Base-by-base conservation (phyloP, 2,797 vertebrate species). In the Triplophysa yarkandensis region DNA sequence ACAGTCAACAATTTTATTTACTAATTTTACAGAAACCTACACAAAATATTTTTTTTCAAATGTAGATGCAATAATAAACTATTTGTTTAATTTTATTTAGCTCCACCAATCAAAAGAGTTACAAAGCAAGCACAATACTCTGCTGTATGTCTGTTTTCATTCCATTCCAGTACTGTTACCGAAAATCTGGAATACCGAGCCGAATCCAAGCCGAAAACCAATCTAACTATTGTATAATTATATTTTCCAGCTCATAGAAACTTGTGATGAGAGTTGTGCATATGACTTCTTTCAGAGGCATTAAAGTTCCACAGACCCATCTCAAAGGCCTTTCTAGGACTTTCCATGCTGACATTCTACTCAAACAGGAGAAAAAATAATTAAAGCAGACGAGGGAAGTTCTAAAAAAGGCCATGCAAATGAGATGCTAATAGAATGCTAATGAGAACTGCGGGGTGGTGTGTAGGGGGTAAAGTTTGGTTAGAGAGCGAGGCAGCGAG, bases 381-480 rank as follows among this genome's bases (percentile, higher is more conserved):
- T 80, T 77, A 80, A 85, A 78, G 67, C 43, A 68, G 39, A 80
- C 27, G 25, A 75, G 74, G 67, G 71, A 71, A 80, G 79, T 83
- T 80, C 78, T 78, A 80, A 72, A 82, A 80, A 80, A 68, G 41
- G 68, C 14, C 71, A 83, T 83, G 78, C 79, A 83, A 80, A 83
- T 80, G 63, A 80, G 55, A 83, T 84, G 81, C 80, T 79, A 82
- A 84, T 82, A 86, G 85, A 0, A 94, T 95, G 93, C 92, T 95
- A 94, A 95, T 94, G 93, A 95, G 91, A 82, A 80, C 77, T 30
- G 66, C 14, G 63, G 77, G 82, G 69, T 81, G 28, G 46, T 36
- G 77, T 75, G 87, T 85, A 90, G 90, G 86, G 91, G 91, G 90
- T 93, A 94, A 94, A 93, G 92, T 95, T 95, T 94, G 90, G 91